Conservation (phyloP, 1,140 invertebrate genomes). For the Drosophila busckii region DNA sequence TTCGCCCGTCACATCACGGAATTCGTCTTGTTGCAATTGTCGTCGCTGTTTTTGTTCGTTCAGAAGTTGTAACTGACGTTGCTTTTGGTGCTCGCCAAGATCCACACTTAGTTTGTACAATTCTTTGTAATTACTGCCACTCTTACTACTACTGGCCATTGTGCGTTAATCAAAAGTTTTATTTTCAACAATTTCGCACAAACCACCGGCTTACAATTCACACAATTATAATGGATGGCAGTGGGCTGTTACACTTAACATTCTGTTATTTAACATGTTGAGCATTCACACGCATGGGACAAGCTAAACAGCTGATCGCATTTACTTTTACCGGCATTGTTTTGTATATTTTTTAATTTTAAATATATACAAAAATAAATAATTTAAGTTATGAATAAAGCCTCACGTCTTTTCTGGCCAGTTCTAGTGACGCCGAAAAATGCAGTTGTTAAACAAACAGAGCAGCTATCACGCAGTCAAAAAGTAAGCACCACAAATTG, state of each 20-base stretch:
- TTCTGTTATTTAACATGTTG: too few relatives aligned
- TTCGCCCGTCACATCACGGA: constrained; percentile 16
- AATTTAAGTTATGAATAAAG: constrained; percentile 47
- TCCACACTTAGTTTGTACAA: constrained; percentile 54
- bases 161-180: too few relatives aligned
- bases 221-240: too few relatives aligned
- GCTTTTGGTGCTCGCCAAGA: constrained; percentile 46
- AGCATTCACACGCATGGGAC: too few relatives aligned
- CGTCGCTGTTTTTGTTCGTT: constrained; percentile 45
- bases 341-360: not conserved
- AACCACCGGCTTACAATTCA: constrained; percentile 26
- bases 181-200: not conserved
- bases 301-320: constrained; percentile 20
- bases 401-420: constrained; percentile 60
- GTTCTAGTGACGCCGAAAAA: constrained; percentile 80
- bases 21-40: constrained; percentile 73
- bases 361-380: not conserved
- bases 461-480: constrained; percentile 83
- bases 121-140: constrained; percentile 31
- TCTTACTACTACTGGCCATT: too few relatives aligned
- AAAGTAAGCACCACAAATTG: constrained; percentile 79
- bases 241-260: too few relatives aligned
- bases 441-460: constrained; percentile 80
- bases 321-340: constrained; percentile 1
- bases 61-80: constrained; percentile 34